phyloP scores from a whole-genome alignment of 2,113 vertebrate species.

The Otus sunia region DNA sequence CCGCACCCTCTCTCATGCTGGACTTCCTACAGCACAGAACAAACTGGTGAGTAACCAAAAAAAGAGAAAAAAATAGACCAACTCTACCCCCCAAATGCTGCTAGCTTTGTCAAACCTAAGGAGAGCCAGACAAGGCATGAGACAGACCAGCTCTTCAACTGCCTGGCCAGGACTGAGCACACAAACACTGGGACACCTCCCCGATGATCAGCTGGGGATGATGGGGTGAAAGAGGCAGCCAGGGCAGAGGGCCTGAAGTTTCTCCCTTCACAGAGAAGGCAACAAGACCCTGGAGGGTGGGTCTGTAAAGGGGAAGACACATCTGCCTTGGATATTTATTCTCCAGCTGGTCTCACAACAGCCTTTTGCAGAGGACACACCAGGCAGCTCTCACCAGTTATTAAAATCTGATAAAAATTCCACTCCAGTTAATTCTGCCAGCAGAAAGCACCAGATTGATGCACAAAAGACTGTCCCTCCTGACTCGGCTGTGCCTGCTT shows the following conservation, averaged over 20 bases:
- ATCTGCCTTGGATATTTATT: background rate
- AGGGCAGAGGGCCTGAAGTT: background rate
- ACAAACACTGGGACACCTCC: background rate
- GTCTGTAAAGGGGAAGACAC: background rate
- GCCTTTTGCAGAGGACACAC: background rate
- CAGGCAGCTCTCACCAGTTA: slow-evolving; percentile 31
- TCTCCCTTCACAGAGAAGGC: background rate
- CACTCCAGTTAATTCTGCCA: background rate
- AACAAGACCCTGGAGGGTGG: background rate
- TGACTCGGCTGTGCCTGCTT: background rate
- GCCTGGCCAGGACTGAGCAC: rapidly evolving
- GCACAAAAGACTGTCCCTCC: background rate
- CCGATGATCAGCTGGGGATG: background rate
- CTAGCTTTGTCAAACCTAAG: background rate
- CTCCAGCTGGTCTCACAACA: slow-evolving; percentile 29
- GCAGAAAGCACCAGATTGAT: background rate
- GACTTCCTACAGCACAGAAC: background rate
- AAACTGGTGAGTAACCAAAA: background rate
- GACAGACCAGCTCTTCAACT: background rate
- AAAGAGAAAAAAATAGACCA: background rate
- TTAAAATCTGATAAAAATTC: slow-evolving; percentile 35
- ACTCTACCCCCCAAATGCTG: background rate
- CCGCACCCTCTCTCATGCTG: background rate
- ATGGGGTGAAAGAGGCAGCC: background rate
- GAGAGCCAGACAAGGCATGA: rapidly evolving